Percentiles rank a stretch among this genome's conserved stretches.
Conservation (phyloP, 1,140 invertebrate genomes). For the Drosophila mojavensis region DNA sequence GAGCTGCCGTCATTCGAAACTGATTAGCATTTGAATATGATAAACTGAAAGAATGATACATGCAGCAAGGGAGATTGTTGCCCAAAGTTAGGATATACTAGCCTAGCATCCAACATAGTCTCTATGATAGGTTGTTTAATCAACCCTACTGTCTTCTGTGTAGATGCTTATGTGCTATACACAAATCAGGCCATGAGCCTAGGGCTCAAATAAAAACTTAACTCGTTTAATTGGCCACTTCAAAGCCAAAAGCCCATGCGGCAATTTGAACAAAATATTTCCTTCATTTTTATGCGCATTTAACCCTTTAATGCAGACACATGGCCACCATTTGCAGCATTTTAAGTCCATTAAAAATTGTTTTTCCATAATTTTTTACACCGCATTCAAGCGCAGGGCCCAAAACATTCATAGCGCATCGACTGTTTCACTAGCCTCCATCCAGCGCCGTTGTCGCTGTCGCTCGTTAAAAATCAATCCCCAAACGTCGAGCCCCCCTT, state of each 20-base stretch:
- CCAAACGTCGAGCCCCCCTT: slow-evolving; percentile 44
- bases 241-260: slow-evolving; percentile 43
- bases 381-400: slow-evolving; percentile 24
- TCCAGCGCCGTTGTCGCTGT: slow-evolving; percentile 23
- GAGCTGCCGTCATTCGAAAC: slow-evolving; percentile 6
- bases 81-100: not conserved
- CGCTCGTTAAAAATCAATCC: slow-evolving; percentile 82
- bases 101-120: not conserved
- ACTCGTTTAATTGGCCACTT: slow-evolving; percentile 48
- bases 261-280: slow-evolving; percentile 54
- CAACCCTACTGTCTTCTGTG: not conserved
- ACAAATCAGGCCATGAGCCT: slow-evolving; percentile 19
- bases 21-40: slow-evolving; percentile 42
- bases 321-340: slow-evolving; percentile 52
- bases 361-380: slow-evolving; percentile 74
- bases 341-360: slow-evolving; percentile 74
- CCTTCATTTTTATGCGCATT: slow-evolving; percentile 55
- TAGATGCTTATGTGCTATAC: too few relatives aligned
- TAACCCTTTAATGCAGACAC: slow-evolving; percentile 64
- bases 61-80: not conserved
- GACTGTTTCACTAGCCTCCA: slow-evolving; percentile 23
- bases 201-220: slow-evolving; percentile 21
- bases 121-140: not conserved
- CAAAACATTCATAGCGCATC: slow-evolving; percentile 49
- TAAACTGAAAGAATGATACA: slow-evolving; percentile 13